Evolutionary conservation across 2,888 invertebrate species (phyloP), one percentile per base, ranked within the genome.

Genomic region (Marasmarcha lunaedactyla): DNA sequence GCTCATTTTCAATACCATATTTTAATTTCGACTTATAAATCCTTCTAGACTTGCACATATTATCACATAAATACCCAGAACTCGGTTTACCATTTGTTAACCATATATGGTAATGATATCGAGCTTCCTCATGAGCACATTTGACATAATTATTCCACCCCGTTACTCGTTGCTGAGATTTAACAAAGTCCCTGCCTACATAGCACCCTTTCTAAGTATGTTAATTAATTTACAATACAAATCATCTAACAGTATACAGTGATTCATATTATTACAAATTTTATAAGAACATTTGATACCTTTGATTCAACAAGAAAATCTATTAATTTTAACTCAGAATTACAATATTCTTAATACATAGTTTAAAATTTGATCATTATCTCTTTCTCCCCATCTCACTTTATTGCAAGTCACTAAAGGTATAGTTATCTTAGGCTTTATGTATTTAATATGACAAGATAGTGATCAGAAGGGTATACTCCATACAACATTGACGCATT

Each of bases 61-160:
- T 15, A 3, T 27, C 27, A 13, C 14, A 30, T 30, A 39, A 1
- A 35, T 4, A 4, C 15, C 7, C 2, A 34, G 35, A 9, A 14
- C 10, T 27, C 14, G 39, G 39, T 15, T 39, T 39, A 39, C 20
- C 20, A 20, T 20, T 20, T 20, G 20, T 20, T 7, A 20, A 20
- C 39, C 39, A 39, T 14, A 14, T 26, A 14, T 35, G 27, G 14
- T 26, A 39, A 27, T 26, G 14, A n/a, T 15, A 1, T 14, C 39
- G 34, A 2, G 39, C 35, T 14, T 15, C n/a, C 14, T 35, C 35
- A 14, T 39, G 35, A 1, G 39, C 39, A 10, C 11, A 34, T 11
- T 20, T 20, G 4, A 39, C 39, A 13, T 39, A 33, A 10, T 14
- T 39, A 15, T 38, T 38, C 38, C 38, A 38, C 3, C 38, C 38